phyloP scores from a whole-genome alignment of 2,113 vertebrate species.

The human (Homo sapiens) region GRCh38 chr3:197768501-197769000 shows the following conservation, averaged over 20 bases:
- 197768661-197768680: slow-evolving; percentile 18
- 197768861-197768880: no score
- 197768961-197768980: no score
- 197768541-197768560: slow-evolving; percentile 89
- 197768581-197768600: slow-evolving; percentile 85
- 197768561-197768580: slow-evolving; percentile 89
- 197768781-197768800: neutral
- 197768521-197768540: slow-evolving; percentile 86
- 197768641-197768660: slow-evolving; percentile 44
- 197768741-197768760: neutral
- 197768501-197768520: slow-evolving; percentile 94
- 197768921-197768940: no score
- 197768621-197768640: slow-evolving; percentile 24
- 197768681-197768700: neutral
- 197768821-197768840: no score
- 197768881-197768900: no score
- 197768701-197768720: neutral
- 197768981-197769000: no score
- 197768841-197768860: no score
- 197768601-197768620: neutral
- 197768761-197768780: neutral
- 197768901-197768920: no score
- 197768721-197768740: neutral
- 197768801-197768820: neutral
- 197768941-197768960: no score